Percentiles rank a stretch among this genome's conserved stretches.
These are phyloP conservation scores for Erpetoichthys calabaricus DNA, from an alignment of 2,797 vertebrate species.

Conservation along the genomic window DNA sequence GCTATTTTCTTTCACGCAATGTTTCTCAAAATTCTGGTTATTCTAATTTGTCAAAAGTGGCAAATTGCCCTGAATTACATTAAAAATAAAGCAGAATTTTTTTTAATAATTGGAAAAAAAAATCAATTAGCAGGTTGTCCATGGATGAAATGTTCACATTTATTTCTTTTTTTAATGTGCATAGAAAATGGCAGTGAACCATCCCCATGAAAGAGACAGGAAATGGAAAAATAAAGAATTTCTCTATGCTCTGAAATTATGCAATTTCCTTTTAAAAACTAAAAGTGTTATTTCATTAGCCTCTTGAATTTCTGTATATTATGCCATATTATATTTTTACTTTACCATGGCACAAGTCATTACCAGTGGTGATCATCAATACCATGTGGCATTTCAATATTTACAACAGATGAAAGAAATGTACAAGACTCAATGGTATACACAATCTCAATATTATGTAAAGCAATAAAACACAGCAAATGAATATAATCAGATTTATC, in stretches of 20 bases:
- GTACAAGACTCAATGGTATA: constrained; percentile 85
- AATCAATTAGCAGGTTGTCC: constrained; percentile 36
- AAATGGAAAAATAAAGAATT: constrained; percentile 44
- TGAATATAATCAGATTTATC: constrained; percentile 70
- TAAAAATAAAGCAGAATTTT: no score
- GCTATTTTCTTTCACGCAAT: no score
- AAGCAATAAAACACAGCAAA: constrained; percentile 68
- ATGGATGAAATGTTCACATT: constrained; percentile 63
- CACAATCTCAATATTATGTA: constrained; percentile 76
- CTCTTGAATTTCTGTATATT: constrained; percentile 33
- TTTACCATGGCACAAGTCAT: constrained; percentile 70
- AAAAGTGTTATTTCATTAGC: constrained; percentile 51
- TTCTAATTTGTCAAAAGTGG: no score
- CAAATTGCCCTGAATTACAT: no score
- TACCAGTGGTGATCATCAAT: constrained; percentile 79
- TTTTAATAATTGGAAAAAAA: not conserved
- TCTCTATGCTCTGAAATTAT: constrained; percentile 49
- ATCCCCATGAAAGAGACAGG: constrained; percentile 49
- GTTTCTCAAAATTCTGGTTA: no score
- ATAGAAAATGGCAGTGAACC: constrained; percentile 74
- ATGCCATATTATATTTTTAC: constrained; percentile 26
- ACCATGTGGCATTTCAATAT: constrained; percentile 75
- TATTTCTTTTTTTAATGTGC: constrained; percentile 59
- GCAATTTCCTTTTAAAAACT: constrained; percentile 56
- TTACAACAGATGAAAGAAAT: constrained; percentile 87